These are phyloP conservation scores for Cerceris ruficornis DNA, from an alignment of 2,888 invertebrate genomes.

Conservation along the genomic window DNA sequence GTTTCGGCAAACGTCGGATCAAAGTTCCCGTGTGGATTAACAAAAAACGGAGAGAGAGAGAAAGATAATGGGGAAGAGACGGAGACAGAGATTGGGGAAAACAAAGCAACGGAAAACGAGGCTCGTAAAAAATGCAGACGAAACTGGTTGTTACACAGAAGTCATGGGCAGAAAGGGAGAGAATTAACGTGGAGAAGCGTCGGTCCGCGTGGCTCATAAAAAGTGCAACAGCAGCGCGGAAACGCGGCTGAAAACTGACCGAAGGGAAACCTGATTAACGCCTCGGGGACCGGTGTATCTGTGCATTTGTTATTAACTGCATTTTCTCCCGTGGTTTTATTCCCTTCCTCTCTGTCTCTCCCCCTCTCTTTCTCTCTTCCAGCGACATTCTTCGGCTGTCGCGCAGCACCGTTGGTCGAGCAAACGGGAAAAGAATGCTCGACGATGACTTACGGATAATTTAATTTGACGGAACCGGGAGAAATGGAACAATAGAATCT, in stretches of 20 bases:
- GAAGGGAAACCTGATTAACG: slow-evolving; percentile 33
- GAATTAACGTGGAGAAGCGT: not conserved
- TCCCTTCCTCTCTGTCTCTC: slow-evolving; percentile 10
- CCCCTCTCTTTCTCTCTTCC: too few relatives aligned
- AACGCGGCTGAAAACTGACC: slow-evolving; percentile 8
- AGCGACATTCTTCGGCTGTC: not conserved
- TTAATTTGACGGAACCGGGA: slow-evolving; percentile 44
- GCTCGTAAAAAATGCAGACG: not conserved
- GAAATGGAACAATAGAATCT: slow-evolving; percentile 42
- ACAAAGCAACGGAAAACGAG: not conserved
- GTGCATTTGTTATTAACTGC: not conserved
- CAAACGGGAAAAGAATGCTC: slow-evolving; percentile 3
- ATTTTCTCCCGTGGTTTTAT: slow-evolving; percentile 23
- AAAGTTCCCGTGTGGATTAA: too few relatives aligned
- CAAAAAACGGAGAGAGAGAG: too few relatives aligned
- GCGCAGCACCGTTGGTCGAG: not conserved
- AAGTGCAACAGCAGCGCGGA: not conserved
- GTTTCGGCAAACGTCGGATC: too few relatives aligned
- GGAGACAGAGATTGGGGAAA: not conserved
- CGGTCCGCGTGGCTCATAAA: not conserved
- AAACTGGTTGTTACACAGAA: too few relatives aligned
- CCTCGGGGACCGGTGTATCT: not conserved
- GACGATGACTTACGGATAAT: slow-evolving; percentile 55
- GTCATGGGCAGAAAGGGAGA: not conserved
- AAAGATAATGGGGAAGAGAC: not conserved